These are phyloP conservation scores for Dastarcus helophoroides DNA, from an alignment of 2,888 invertebrate genomes.

Conservation along the genomic window DNA sequence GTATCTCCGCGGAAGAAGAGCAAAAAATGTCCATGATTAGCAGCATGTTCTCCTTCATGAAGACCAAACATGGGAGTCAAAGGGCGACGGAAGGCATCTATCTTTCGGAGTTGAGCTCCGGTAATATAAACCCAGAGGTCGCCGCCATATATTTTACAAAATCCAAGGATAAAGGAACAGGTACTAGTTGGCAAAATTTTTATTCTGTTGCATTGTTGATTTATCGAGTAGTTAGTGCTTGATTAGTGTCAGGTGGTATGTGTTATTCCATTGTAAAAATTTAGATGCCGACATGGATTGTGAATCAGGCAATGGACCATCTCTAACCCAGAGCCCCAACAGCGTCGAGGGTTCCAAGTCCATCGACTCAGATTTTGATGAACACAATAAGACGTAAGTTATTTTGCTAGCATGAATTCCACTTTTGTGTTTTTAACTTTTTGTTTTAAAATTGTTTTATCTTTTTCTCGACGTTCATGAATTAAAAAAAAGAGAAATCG, in stretches of 20 bases:
- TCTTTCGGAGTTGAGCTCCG: conserved; percentile 80
- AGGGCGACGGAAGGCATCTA: conserved; percentile 66
- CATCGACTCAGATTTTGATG: conserved; percentile 78
- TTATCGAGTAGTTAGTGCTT: conserved; percentile 14
- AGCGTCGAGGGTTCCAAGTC: conserved; percentile 74
- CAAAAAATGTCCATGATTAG: conserved; percentile 63
- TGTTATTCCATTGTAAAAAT: conserved; percentile 28
- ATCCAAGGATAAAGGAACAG: conserved; percentile 24
- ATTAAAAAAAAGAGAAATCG: too few species aligned
- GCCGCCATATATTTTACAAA: conserved; percentile 74
- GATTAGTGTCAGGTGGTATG: conserved; percentile 7
- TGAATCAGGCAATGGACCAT: conserved; percentile 93
- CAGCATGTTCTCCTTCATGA: conserved; percentile 90
- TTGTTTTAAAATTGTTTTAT: too few species aligned
- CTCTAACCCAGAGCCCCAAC: conserved; percentile 86
- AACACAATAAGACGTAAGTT: conserved; percentile 42
- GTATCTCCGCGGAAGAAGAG: conserved; percentile 26
- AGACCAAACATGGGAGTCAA: conserved; percentile 42
- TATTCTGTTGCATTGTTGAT: conserved; percentile 4
- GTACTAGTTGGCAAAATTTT: conserved; percentile 10
- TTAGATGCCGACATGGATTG: conserved; percentile 69
- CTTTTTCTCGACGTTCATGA: too few species aligned
- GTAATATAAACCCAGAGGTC: conserved; percentile 85
- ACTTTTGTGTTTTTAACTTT: conserved; percentile 3
- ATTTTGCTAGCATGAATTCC: conserved; percentile 2